Evolutionary conservation across 2,888 invertebrate genomes (phyloP).

Genomic region (Imbricaverruca yamaguchii): DNA sequence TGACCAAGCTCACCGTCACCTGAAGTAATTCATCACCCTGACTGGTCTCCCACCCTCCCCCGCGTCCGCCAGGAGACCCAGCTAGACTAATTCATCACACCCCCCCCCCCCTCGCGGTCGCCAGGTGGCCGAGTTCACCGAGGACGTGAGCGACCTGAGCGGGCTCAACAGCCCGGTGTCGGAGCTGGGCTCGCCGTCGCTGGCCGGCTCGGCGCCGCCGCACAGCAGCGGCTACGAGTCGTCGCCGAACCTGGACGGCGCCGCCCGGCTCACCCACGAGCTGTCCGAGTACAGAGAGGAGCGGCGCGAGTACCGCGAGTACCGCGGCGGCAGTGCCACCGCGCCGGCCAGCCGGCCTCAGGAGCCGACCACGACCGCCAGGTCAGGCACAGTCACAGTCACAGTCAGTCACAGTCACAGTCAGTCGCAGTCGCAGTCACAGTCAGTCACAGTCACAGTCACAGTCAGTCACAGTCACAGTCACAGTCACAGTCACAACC

Average conservation of each 20-base stretch:
- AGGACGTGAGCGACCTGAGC: conserved; percentile 20
- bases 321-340: conserved; percentile 19
- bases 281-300: conserved; percentile 29
- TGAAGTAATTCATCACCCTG: too few species aligned
- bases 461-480: neutral
- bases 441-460: too few species aligned
- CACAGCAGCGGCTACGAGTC: conserved; percentile 15
- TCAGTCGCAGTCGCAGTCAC: too few species aligned
- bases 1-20: too few species aligned
- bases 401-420: neutral
- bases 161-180: conserved; percentile 24
- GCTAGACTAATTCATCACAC: too few species aligned
- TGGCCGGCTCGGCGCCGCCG: conserved; percentile 9
- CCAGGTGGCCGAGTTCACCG: conserved; percentile 20
- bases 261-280: conserved; percentile 24
- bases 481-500: too few species aligned
- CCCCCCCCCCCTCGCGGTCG: neutral
- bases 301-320: conserved; percentile 31
- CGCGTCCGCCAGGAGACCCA: too few species aligned
- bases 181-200: neutral
- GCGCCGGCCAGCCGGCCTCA: neutral
- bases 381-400: neutral
- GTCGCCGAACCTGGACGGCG: conserved; percentile 1
- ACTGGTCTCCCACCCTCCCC: too few species aligned
- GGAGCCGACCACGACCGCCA: neutral